phyloP scores from a whole-genome alignment of 64 coral and sea anemone genomes.

The Astreopora myriophthalma region DNA sequence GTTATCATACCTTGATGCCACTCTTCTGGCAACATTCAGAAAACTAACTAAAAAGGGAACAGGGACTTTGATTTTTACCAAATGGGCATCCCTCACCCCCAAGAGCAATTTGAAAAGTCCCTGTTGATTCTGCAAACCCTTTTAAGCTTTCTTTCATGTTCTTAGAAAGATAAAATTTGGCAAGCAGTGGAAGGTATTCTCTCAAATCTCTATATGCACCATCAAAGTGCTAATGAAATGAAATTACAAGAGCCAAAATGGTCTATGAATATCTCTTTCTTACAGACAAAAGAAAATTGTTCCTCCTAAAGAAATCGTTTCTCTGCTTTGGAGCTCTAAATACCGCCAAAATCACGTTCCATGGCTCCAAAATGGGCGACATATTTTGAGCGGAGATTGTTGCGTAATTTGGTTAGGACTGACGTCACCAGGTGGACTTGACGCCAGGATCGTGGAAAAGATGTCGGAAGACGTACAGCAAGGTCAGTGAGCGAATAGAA shows the following conservation, averaged over 20 bases:
- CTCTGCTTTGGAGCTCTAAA: too few relatives aligned
- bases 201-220: slow-evolving; percentile 75
- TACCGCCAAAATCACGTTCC: too few relatives aligned
- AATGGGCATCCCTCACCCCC: slow-evolving; percentile 85
- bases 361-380: too few relatives aligned
- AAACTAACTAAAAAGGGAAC: slow-evolving; percentile 86
- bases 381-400: too few relatives aligned
- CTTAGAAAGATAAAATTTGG: slow-evolving; percentile 74
- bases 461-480: too few relatives aligned
- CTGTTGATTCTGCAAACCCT: slow-evolving; percentile 81
- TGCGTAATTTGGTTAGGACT: too few relatives aligned
- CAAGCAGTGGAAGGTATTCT: slow-evolving; percentile 69
- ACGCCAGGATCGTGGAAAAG: too few relatives aligned
- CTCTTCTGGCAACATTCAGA: slow-evolving; percentile 74
- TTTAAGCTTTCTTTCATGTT: slow-evolving; percentile 62
- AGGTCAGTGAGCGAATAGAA: too few relatives aligned
- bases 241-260: not conserved
- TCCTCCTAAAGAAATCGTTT: too few relatives aligned
- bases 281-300: too few relatives aligned
- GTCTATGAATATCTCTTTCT: too few relatives aligned
- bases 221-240: not conserved
- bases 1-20: slow-evolving; percentile 74
- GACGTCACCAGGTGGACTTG: too few relatives aligned
- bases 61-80: slow-evolving; percentile 74
- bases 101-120: slow-evolving; percentile 80